These are phyloP conservation scores for Enteromius anoplus DNA, from an alignment of 2,797 vertebrate species.

Conservation along the genomic window DNA sequence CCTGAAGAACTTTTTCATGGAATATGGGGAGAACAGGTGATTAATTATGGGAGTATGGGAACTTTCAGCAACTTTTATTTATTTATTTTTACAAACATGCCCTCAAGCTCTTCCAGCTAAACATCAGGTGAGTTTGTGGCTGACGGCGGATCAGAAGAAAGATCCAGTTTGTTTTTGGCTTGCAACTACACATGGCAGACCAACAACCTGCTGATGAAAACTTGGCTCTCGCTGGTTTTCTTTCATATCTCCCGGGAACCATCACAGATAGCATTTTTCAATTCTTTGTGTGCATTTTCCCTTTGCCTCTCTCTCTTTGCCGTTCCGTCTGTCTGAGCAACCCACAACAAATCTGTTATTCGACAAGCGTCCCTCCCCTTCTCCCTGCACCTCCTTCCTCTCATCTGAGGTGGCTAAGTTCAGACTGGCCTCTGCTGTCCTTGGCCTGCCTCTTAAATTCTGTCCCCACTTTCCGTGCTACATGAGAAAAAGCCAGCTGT, in stretches of 20 bases:
- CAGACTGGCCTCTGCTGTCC: slow-evolving; percentile 53
- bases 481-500: slow-evolving; percentile 27
- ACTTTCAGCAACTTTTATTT: slow-evolving; percentile 44
- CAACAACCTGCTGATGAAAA: slow-evolving; percentile 41
- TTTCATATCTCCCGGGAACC: slow-evolving; percentile 42
- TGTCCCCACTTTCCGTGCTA: slow-evolving; percentile 17
- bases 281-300: slow-evolving; percentile 14
- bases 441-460: slow-evolving; percentile 47
- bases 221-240: slow-evolving; percentile 25
- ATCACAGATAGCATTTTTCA: slow-evolving; percentile 34
- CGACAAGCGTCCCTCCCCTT: slow-evolving; percentile 26
- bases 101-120: slow-evolving; percentile 55
- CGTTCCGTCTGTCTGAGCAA: slow-evolving; percentile 57
- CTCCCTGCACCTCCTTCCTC: slow-evolving; percentile 49
- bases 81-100: slow-evolving; percentile 58
- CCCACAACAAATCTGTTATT: slow-evolving; percentile 66
- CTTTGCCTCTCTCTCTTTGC: slow-evolving; percentile 37
- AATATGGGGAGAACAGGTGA: slow-evolving; percentile 52
- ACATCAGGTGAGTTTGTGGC: slow-evolving; percentile 44
- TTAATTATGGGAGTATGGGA: slow-evolving; percentile 61
- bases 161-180: slow-evolving; percentile 31
- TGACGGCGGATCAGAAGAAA: slow-evolving; percentile 1
- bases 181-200: slow-evolving; percentile 3
- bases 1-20: slow-evolving; percentile 59
- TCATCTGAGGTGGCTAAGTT: slow-evolving; percentile 63